A percentile compares a stretch with the other conserved stretches of the same genome.
These are phyloP conservation scores for Mellilla xanthometata DNA, from an alignment of 2,888 invertebrate species.

Conservation along the genomic window DNA sequence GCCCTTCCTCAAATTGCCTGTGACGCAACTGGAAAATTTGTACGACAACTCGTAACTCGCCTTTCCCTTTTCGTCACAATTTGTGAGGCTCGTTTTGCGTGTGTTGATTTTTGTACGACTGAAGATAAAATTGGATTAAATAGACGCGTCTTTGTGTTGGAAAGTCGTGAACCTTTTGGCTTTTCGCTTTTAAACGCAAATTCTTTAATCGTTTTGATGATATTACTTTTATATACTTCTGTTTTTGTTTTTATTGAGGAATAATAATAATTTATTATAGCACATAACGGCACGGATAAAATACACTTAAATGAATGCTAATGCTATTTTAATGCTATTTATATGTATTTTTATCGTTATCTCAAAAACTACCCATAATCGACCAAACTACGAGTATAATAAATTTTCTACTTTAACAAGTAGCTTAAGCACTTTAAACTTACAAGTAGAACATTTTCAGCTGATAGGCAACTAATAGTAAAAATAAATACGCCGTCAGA, in stretches of 20 bases:
- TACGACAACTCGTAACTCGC: slow-evolving; percentile 38
- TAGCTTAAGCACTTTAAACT: too few species aligned
- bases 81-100: slow-evolving; percentile 35
- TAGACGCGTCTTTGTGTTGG: slow-evolving; percentile 6
- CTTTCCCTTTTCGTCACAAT: slow-evolving; percentile 38
- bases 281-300: too few species aligned
- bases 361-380: too few species aligned
- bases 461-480: slow-evolving; percentile 10
- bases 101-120: slow-evolving; percentile 25
- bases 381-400: too few species aligned
- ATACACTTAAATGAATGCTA: too few species aligned
- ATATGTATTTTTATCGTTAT: too few species aligned
- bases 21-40: slow-evolving; percentile 53
- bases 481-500: slow-evolving; percentile 22
- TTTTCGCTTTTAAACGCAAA: not conserved
- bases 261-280: too few species aligned
- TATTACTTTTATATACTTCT: too few species aligned
- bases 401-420: too few species aligned
- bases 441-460: not conserved
- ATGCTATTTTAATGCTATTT: too few species aligned
- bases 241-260: too few species aligned
- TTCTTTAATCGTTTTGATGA: too few species aligned
- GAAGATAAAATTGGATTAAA: slow-evolving; percentile 27
- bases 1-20: slow-evolving; percentile 62
- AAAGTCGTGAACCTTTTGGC: slow-evolving; percentile 2